A percentile compares a stretch with the other conserved stretches of the same genome.
Evolutionary conservation across 2,113 vertebrate genomes (phyloP).

Genomic region (Austrofundulus limnaeus): DNA sequence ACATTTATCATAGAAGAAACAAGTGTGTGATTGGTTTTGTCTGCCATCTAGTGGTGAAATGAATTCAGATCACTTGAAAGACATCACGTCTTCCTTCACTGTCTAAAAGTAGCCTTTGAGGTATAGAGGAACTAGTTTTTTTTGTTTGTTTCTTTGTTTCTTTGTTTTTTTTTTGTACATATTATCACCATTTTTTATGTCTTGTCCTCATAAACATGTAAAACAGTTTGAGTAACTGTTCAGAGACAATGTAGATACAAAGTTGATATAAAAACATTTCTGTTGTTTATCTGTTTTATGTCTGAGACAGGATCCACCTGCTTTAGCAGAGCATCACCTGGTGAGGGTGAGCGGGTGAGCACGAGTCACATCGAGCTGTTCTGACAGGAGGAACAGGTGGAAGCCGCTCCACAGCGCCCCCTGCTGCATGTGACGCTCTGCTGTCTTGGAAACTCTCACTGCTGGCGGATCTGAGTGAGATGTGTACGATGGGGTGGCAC

Average conservation of each 20-base stretch:
- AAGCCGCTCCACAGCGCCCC: background rate
- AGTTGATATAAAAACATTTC: no score
- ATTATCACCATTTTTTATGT: no score
- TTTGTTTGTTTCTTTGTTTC: no score
- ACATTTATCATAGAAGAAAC: background rate
- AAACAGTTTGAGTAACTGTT: no score
- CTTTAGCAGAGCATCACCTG: slow-evolving; percentile 80
- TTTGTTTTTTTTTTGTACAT: no score
- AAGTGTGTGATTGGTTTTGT: slow-evolving; percentile 9
- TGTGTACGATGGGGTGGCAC: slow-evolving; percentile 83
- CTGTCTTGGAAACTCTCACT: slow-evolving; percentile 81
- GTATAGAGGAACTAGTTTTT: no score
- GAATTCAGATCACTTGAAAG: background rate
- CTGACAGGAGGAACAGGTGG: slow-evolving; percentile 44
- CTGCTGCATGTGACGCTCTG: slow-evolving; percentile 53
- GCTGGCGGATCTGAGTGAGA: slow-evolving; percentile 83
- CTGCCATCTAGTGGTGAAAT: slow-evolving; percentile 59
- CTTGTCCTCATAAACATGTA: no score
- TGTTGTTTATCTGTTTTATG: no score
- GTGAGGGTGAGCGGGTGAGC: slow-evolving; percentile 81
- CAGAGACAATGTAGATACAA: no score
- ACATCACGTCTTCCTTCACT: no score
- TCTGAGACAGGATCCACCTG: slow-evolving; percentile 78
- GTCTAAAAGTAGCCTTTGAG: background rate
- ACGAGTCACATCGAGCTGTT: slow-evolving; percentile 47